phyloP scores from a whole-genome alignment of 2,113 vertebrate species.

The Microtus oregoni region DNA sequence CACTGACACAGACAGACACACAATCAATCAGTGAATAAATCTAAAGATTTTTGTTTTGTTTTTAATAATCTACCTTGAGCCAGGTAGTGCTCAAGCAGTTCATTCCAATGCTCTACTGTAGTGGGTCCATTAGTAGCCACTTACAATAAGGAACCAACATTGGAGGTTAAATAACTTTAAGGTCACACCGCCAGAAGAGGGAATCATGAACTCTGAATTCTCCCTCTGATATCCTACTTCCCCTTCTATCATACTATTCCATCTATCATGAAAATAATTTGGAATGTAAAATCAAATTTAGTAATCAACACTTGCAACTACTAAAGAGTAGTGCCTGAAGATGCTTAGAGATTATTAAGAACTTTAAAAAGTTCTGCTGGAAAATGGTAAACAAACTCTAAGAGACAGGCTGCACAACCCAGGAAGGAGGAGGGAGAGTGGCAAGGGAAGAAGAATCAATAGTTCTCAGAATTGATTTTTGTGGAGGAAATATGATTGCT shows the following conservation, averaged over 20 bases:
- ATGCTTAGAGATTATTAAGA: slow-evolving; percentile 28
- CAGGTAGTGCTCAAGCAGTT: neutral
- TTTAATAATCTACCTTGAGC: neutral
- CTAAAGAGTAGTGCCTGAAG: neutral
- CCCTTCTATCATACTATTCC: neutral
- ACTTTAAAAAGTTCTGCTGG: slow-evolving; percentile 27
- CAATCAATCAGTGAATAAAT: neutral
- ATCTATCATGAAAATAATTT: slow-evolving; percentile 17
- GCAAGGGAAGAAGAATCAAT: slow-evolving; percentile 39
- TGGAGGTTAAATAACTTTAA: slow-evolving; percentile 3
- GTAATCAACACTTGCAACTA: neutral
- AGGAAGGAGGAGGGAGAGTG: neutral
- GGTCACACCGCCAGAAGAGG: neutral
- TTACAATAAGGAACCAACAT: neutral
- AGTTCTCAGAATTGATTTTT: slow-evolving; percentile 68
- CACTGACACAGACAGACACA: neutral
- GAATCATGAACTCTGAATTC: slow-evolving; percentile 14
- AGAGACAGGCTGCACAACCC: slow-evolving; percentile 34
- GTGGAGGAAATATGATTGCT: slow-evolving; percentile 66
- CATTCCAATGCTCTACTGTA: neutral
- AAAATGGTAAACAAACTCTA: neutral
- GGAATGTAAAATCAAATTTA: neutral
- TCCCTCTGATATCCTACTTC: neutral
- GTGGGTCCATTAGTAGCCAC: neutral
- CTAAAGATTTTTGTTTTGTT: neutral